phyloP scores from a whole-genome alignment of 2,888 invertebrate genomes.

The Horisme vitalbata region DNA sequence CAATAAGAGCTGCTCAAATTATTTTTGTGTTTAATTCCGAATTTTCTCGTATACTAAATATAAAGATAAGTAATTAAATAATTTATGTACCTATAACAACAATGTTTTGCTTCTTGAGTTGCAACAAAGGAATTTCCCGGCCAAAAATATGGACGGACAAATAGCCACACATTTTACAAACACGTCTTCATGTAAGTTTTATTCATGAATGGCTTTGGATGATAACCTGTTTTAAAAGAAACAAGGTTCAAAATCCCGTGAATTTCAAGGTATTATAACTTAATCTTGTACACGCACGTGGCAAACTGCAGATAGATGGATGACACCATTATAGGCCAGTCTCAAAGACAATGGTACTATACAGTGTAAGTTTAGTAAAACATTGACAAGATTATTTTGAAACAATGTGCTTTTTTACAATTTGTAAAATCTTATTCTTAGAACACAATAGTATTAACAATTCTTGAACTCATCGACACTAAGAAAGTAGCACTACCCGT shows the following conservation, averaged over 20 bases:
- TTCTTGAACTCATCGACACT: conserved; percentile 3
- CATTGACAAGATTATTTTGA: not conserved
- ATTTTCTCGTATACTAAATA: too few species aligned
- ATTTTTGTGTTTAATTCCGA: too few species aligned
- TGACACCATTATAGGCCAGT: conserved; percentile 18
- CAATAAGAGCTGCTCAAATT: too few species aligned
- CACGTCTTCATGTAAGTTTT: conserved; percentile 3
- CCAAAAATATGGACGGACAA: conserved; percentile 2
- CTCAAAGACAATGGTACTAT: conserved; percentile 7
- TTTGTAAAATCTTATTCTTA: not conserved
- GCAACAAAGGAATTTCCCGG: too few species aligned
- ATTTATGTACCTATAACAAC: too few species aligned
- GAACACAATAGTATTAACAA: too few species aligned
- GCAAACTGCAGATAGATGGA: conserved; percentile 27
- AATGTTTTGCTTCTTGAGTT: too few species aligned
- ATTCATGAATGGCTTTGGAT: conserved; percentile 25
- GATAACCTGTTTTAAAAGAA: conserved; percentile 20
- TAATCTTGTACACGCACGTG: conserved; percentile 25
- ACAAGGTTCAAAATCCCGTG: conserved; percentile 22
- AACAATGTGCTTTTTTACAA: conserved; percentile 8
- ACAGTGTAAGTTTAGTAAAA: not conserved
- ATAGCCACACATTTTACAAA: too few species aligned
- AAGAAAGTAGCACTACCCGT: too few species aligned
- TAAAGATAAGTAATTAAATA: too few species aligned
- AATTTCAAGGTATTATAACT: conserved; percentile 6